Evolutionary conservation across 2,888 invertebrate genomes (phyloP).

Genomic region (Lingula anatina): DNA sequence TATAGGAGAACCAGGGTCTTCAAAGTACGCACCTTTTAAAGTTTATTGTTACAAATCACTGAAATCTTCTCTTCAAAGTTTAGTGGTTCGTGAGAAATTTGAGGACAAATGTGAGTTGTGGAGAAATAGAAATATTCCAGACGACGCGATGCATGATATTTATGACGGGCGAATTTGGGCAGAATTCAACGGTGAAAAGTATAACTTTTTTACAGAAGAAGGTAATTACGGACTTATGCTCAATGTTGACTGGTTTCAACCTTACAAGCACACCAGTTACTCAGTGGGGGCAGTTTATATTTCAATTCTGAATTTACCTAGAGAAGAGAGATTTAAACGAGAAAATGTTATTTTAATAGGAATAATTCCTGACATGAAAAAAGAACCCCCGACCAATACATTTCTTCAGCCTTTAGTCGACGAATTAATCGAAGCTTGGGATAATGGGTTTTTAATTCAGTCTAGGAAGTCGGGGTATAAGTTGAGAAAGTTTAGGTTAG

Average conservation of each 20-base stretch:
- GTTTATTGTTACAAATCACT: conserved; percentile 6
- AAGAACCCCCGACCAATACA: conserved; percentile 5
- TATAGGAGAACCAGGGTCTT: neutral
- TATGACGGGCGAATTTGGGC: conserved; percentile 9
- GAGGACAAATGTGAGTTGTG: conserved; percentile 7
- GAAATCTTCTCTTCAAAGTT: conserved; percentile 2
- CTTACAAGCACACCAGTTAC: conserved; percentile 6
- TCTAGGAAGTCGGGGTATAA: neutral
- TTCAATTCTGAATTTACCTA: conserved; percentile 7
- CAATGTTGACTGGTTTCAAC: conserved; percentile 10
- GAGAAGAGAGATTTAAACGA: conserved; percentile 4
- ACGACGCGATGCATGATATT: conserved; percentile 3
- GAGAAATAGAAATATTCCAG: conserved; percentile 1
- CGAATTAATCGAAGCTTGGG: conserved; percentile 4
- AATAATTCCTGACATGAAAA: conserved; percentile 5
- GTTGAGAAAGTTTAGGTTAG: conserved; percentile 2
- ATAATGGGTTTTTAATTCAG: conserved; percentile 2
- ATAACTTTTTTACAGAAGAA: conserved; percentile 1
- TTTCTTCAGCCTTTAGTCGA: conserved; percentile 1
- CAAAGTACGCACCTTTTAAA: conserved; percentile 5
- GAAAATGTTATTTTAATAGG: conserved; percentile 6
- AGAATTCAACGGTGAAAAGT: conserved; percentile 1
- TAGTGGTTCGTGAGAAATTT: conserved; percentile 3
- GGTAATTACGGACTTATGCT: conserved; percentile 6
- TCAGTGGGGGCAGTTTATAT: conserved; percentile 6